A percentile compares a stretch with the other conserved stretches of the same genome.
Evolutionary conservation across 2,797 vertebrate species (phyloP).

Genomic region (Argyrosomus regius): DNA sequence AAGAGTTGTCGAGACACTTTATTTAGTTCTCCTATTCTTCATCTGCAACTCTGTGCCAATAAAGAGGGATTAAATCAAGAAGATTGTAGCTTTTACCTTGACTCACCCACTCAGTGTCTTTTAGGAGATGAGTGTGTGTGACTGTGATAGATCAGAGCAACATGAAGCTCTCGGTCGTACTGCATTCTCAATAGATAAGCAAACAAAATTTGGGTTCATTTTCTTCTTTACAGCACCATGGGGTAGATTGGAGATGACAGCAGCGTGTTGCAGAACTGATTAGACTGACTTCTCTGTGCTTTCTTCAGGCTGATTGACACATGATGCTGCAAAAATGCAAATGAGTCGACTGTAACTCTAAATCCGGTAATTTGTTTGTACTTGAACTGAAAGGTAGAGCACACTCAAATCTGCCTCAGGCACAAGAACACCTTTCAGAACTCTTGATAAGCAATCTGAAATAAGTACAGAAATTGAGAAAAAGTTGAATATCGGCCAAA

Average conservation of each 20-base stretch:
- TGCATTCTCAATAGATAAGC: conserved; percentile 35
- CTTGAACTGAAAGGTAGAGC: conserved; percentile 38
- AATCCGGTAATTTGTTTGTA: conserved; percentile 52
- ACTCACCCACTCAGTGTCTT: conserved; percentile 31
- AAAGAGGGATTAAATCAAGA: conserved; percentile 27
- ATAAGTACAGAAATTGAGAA: neutral
- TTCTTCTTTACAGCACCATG: conserved; percentile 54
- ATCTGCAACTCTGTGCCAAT: conserved; percentile 2
- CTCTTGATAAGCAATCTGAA: conserved; percentile 21
- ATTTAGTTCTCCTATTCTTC: conserved; percentile 4
- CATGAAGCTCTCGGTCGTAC: conserved; percentile 16
- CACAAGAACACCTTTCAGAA: conserved; percentile 25
- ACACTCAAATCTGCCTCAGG: conserved; percentile 11
- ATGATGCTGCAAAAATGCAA: conserved; percentile 58
- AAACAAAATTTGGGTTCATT: conserved; percentile 50
- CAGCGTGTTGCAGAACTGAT: conserved; percentile 59
- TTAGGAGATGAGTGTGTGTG: conserved; percentile 20
- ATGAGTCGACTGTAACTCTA: conserved; percentile 39
- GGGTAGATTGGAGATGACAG: conserved; percentile 67
- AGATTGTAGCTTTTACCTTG: conserved; percentile 29
- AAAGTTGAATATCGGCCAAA: neutral
- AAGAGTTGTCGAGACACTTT: neutral
- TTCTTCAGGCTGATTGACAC: conserved; percentile 60
- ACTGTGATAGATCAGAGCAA: conserved; percentile 49
- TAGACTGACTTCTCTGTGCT: conserved; percentile 42